Conservation (phyloP, 1,140 invertebrate genomes). For the Aradophagus sp. region DNA sequence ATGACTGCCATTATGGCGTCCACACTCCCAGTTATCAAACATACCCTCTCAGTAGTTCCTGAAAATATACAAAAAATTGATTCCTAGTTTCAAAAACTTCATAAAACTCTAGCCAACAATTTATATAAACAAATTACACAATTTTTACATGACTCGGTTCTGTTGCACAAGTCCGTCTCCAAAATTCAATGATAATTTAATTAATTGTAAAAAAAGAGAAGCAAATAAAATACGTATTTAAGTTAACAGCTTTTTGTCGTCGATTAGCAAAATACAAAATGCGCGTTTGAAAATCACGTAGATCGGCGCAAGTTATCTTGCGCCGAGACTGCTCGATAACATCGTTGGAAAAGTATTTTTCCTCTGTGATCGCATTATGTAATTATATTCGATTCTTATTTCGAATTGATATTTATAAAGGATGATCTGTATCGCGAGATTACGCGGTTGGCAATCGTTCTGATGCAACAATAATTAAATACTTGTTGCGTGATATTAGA, state of each 20-base stretch:
- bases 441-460: constrained; percentile 28
- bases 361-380: constrained; percentile 21
- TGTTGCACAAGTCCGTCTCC: too few relatives aligned
- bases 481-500: constrained; percentile 48
- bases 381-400: constrained; percentile 42
- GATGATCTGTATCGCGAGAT: constrained; percentile 14
- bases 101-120: too few relatives aligned
- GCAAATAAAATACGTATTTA: too few relatives aligned
- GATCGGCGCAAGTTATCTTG: too few relatives aligned
- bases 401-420: constrained; percentile 35
- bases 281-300: too few relatives aligned
- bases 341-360: constrained; percentile 8
- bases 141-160: too few relatives aligned
- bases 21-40: constrained; percentile 95
- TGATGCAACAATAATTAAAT: constrained; percentile 54
- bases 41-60: constrained; percentile 98
- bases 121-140: too few relatives aligned
- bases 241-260: too few relatives aligned
- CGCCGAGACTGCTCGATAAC: constrained; percentile 17
- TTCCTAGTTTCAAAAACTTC: too few relatives aligned
- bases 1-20: constrained; percentile 95
- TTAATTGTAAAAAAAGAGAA: too few relatives aligned
- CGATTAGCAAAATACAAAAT: too few relatives aligned
- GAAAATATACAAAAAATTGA: constrained; percentile 19
- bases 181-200: too few relatives aligned